phyloP scores from a whole-genome alignment of 2,888 invertebrate species.

The Tipula helvola region DNA sequence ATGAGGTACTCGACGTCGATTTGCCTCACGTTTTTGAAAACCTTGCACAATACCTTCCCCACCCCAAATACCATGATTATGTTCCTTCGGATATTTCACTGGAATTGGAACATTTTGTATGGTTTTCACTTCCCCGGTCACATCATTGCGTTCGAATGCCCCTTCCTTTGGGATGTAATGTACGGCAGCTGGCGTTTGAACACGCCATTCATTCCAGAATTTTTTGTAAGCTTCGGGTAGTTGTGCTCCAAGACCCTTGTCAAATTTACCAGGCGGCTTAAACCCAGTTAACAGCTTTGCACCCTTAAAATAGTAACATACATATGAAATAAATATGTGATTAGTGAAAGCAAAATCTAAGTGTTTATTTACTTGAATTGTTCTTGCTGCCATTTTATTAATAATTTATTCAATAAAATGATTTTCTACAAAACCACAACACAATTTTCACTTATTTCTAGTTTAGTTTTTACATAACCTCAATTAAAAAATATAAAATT shows the following conservation, averaged over 20 bases:
- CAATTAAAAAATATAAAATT: background rate
- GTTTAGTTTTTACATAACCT: background rate
- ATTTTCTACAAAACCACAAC: background rate
- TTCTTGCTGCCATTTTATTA: conserved; percentile 1
- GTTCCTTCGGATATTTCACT: conserved; percentile 63
- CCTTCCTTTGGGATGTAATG: conserved; percentile 59
- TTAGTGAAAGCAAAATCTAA: background rate
- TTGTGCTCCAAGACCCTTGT: conserved; percentile 51
- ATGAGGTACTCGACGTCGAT: conserved; percentile 56
- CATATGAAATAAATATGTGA: background rate
- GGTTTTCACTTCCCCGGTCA: conserved; percentile 57
- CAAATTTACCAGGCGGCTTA: conserved; percentile 43
- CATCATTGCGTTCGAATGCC: conserved; percentile 40
- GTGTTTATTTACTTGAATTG: background rate
- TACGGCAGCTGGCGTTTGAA: conserved; percentile 46
- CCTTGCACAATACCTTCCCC: conserved; percentile 92
- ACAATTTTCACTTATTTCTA: background rate
- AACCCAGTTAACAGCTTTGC: conserved; percentile 34
- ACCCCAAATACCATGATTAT: conserved; percentile 85
- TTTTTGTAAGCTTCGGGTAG: conserved; percentile 73
- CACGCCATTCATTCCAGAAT: conserved; percentile 76
- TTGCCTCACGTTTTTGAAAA: conserved; percentile 51
- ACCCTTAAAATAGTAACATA: conserved; percentile 22
- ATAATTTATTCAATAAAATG: background rate
- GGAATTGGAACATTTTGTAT: conserved; percentile 68